Evolutionary conservation across 2,797 vertebrate species (phyloP).

Genomic region (Cossypha heuglini): DNA sequence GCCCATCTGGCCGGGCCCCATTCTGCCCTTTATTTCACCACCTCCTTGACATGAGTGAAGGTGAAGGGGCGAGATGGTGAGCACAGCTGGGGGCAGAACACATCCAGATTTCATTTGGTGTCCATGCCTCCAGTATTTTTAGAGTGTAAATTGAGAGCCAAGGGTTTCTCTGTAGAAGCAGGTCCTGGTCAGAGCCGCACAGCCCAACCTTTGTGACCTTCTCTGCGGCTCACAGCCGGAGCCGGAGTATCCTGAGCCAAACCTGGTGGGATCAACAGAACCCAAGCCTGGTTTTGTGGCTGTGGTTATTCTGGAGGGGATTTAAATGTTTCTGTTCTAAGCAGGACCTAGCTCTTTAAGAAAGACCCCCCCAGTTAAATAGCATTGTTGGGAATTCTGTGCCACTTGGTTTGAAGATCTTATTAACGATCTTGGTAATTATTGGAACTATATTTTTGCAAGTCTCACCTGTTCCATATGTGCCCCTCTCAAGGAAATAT

Average conservation of each 20-base stretch:
- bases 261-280: background rate
- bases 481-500: background rate
- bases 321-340: background rate
- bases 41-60: background rate
- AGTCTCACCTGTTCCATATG: background rate
- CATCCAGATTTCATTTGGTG: background rate
- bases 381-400: background rate
- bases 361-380: background rate
- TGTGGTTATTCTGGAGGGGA: background rate
- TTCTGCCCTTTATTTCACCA: background rate
- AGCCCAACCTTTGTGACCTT: background rate
- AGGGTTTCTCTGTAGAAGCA: background rate
- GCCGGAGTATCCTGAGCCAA: background rate
- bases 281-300: background rate
- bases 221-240: fast-evolving
- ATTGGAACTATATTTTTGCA: background rate
- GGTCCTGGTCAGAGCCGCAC: background rate
- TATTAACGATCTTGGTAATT: background rate
- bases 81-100: background rate
- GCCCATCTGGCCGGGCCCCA: background rate
- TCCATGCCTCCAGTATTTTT: background rate
- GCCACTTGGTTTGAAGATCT: background rate
- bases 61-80: background rate
- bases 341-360: background rate
- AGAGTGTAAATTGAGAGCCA: background rate